Base-by-base conservation (phyloP, 64 coral and sea anemone genomes). In the Porites australiensis region DNA sequence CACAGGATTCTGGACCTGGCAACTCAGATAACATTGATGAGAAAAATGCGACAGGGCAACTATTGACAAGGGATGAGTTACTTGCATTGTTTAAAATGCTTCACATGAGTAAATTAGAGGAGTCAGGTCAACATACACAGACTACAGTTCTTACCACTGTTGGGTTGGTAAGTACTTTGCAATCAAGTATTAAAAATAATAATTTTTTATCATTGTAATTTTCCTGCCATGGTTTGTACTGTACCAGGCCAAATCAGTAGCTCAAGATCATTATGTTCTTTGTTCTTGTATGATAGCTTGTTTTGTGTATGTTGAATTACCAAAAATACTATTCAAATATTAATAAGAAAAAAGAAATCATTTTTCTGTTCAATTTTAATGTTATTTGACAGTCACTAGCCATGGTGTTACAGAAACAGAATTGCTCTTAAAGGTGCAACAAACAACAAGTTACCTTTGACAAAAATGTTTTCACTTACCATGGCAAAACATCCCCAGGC, bases 11-110 rank as follows among this genome's bases (percentile, higher is more conserved):
- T 75, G 8, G 27, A 48, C 22, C 72, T 15, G 19, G 7, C 14
- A 9, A 44, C 19, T 45, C 73, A 59, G 12, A 10, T 43, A 4
- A 75, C 22, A 37, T 37, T 37, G 23, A 13, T 60, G 69, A 55
- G 74, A 54, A 70, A 6, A 86, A 75, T 23, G 53, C 50, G 45
- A 77, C 82, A 18, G 95, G 90, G 52, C 89, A 86, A 47, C 47
- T 96, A 52, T 18, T 98, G 60, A 98, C 88, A 11, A 94, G 88
- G 45, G 88, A 98, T 19, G 92, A 98, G 65, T 72, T 98, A 51
- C 51, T 98, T 50, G 54, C 72, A n/a, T 65, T 98, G 52, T 98
- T 76, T 77, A 89, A 91, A 88, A 86, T 1, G 14, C 68, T 91
- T 50, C 89, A 82, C 75, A 64, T 53, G 58, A 20, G 69, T 89